Evolutionary conservation across 2,888 invertebrate genomes (phyloP), one percentile per base, ranked within the genome.

Genomic region (Idaea dimidiata): DNA sequence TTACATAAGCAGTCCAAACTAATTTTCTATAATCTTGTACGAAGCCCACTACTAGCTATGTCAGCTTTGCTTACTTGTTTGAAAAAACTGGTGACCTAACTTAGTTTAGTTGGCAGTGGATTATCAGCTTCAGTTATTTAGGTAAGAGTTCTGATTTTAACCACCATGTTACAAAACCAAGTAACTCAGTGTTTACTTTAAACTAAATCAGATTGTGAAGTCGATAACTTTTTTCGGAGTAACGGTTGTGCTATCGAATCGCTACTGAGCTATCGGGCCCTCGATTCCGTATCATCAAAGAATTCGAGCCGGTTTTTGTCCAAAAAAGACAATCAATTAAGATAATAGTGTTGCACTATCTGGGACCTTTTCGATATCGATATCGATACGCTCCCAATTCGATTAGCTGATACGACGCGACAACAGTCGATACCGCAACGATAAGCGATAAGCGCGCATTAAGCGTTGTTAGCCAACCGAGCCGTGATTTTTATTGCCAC

Each of bases 301-400:
- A 71, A 78, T 77, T 74, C 62, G 74, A 79, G 82, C 78, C 84
- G 85, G 80, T 87, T 84, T 83, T 85, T 85, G 83, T 85, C 80
- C 87, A 88, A 85, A 84, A 80, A 77, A 82, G 82, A 89, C 89
- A 89, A 91, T 91, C 91, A 89, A 90, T 91, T 91, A 89, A 88
- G 91, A 91, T 90, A 89, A 86, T 85, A 83, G 80, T 80, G 82
- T 81, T 80, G 80, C 77, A 83, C 75, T 89, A 90, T 90, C 90
- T 79, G 79, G 87, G 80, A 84, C 85, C 86, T 83, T 81, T 75
- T 75, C 76, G 89, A 86, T 90, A 91, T 75, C 76, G 89, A 86
- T 90, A 91, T 82, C 88, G 87, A 87, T 86, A 85, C 87, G 89
- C 85, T 86, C 88, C 89, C 87, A 89, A 89, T 90, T 90, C 89